phyloP scores from a whole-genome alignment of 1,140 invertebrate genomes.

The Agraylea sexmaculata region DNA sequence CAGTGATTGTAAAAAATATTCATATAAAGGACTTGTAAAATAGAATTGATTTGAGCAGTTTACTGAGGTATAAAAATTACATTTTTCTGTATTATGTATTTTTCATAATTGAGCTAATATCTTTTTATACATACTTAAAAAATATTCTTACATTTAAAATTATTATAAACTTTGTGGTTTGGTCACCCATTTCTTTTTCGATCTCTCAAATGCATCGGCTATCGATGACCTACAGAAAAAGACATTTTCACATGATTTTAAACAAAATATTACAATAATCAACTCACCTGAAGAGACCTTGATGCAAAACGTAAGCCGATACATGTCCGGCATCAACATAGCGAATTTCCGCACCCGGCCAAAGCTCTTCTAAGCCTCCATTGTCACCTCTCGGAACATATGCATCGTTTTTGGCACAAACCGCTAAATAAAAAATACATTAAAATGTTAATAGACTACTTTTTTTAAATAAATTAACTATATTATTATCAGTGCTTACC shows the following conservation, averaged over 20 bases:
- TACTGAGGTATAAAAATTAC: constrained; percentile 6
- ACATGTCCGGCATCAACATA: constrained; percentile 87
- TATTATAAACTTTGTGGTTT: constrained; percentile 24
- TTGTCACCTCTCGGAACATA: constrained; percentile 83
- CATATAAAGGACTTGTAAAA: not conserved
- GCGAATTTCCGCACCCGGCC: constrained; percentile 82
- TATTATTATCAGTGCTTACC: constrained; percentile 26
- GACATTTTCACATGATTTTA: constrained; percentile 5
- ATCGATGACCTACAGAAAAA: constrained; percentile 45
- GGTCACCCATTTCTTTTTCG: constrained; percentile 42
- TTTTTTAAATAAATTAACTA: not conserved
- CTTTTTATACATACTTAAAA: not conserved
- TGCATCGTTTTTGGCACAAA: constrained; percentile 80
- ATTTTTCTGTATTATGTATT: constrained; percentile 1
- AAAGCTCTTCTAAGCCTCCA: constrained; percentile 71
- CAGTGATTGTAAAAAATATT: not conserved
- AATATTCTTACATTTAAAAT: not conserved
- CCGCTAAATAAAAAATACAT: constrained; percentile 34
- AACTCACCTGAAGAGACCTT: constrained; percentile 78
- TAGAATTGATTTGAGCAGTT: not conserved
- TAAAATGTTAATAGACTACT: constrained; percentile 2
- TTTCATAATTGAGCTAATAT: not conserved
- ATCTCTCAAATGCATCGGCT: constrained; percentile 48
- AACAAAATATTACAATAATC: constrained; percentile 3
- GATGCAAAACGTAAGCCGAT: constrained; percentile 75